Conservation (phyloP, 2,888 invertebrate species). For the Yponomeuta malinellus region DNA sequence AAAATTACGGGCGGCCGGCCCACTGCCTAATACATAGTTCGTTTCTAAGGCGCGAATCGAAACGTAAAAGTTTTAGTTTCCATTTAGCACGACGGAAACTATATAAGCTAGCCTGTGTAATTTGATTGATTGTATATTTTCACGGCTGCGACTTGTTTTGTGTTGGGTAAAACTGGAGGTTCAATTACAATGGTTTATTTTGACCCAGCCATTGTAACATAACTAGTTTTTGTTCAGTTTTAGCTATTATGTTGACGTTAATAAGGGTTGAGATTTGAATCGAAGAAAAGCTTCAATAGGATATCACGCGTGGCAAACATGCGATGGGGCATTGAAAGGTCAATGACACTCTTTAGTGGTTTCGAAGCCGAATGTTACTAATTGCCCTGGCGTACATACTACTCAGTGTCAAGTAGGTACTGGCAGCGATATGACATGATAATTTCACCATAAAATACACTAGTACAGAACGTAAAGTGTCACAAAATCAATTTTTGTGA, state of each 20-base stretch:
- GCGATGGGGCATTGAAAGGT: constrained; percentile 1
- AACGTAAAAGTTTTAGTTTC: too few relatives aligned
- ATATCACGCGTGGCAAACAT: neutral
- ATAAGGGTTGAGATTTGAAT: neutral
- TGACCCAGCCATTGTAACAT: neutral
- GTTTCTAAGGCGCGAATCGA: too few relatives aligned
- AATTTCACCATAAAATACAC: too few relatives aligned
- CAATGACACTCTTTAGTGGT: constrained; percentile 11
- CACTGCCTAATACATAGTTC: too few relatives aligned
- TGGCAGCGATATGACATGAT: too few relatives aligned
- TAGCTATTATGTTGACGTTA: neutral
- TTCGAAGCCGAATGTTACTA: neutral
- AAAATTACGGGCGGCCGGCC: too few relatives aligned
- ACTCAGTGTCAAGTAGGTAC: too few relatives aligned
- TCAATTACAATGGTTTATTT: neutral
- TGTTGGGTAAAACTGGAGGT: neutral
- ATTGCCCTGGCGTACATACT: too few relatives aligned
- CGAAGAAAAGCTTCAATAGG: neutral
- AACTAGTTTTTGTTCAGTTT: neutral
- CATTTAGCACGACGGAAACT: too few relatives aligned
- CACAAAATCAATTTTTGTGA: too few relatives aligned
- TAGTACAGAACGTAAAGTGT: too few relatives aligned
- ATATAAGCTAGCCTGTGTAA: too few relatives aligned
- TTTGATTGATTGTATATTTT: neutral
- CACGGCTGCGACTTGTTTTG: neutral